Conservation (phyloP, 2,888 invertebrate species). For the Chalcosyrphus nemorum region DNA sequence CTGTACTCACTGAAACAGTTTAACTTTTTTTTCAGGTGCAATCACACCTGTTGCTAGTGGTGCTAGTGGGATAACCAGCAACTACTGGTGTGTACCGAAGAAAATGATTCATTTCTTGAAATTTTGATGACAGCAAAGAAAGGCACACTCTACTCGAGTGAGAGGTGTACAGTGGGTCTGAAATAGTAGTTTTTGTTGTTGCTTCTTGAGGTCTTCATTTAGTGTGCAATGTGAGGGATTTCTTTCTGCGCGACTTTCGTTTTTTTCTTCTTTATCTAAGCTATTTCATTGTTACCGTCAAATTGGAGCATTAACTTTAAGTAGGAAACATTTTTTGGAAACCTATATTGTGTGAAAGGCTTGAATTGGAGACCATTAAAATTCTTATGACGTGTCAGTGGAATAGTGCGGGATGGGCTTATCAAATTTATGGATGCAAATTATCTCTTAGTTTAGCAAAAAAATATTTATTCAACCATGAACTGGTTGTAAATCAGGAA, state of each 20-base stretch:
- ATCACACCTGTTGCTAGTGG: slow-evolving; percentile 59
- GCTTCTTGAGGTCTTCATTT: not conserved
- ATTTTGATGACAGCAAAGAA: slow-evolving; percentile 43
- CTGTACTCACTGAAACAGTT: slow-evolving; percentile 42
- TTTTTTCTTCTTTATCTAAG: slow-evolving; percentile 6
- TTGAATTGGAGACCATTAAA: not conserved
- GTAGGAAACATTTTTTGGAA: not conserved
- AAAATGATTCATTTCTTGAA: slow-evolving; percentile 48
- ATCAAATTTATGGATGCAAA: not conserved
- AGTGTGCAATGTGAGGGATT: not conserved
- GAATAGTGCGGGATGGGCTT: not conserved
- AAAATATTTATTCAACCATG: not conserved
- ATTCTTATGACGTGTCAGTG: not conserved
- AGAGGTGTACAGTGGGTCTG: slow-evolving; percentile 15
- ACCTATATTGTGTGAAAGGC: not conserved
- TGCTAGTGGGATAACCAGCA: slow-evolving; percentile 27
- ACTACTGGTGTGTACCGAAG: slow-evolving; percentile 21
- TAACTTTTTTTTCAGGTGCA: slow-evolving; percentile 56
- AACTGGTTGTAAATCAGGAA: no score
- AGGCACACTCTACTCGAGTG: slow-evolving; percentile 12
- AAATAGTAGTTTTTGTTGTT: not conserved
- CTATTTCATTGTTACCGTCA: slow-evolving; percentile 2
- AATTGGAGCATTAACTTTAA: slow-evolving; percentile 1
- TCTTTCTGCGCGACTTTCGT: slow-evolving; percentile 18
- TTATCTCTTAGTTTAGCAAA: not conserved